Evolutionary conservation across 1,140 invertebrate genomes (phyloP).

Genomic region (Carposina sasakii): DNA sequence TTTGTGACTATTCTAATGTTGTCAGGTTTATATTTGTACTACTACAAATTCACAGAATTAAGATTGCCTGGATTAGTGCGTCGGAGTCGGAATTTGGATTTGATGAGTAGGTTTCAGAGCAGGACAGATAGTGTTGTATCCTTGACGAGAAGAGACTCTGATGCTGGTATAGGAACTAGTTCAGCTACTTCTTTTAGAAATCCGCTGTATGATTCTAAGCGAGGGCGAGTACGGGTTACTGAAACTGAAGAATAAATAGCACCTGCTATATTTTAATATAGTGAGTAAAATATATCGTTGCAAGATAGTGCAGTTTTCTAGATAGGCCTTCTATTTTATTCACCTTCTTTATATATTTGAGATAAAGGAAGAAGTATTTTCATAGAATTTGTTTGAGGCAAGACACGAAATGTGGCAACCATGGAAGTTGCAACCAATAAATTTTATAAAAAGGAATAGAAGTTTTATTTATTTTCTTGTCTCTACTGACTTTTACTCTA

Average conservation of each 20-base stretch:
- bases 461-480: too few relatives aligned
- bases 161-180: slow-evolving; percentile 19
- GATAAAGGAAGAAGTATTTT: too few relatives aligned
- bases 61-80: slow-evolving; percentile 25
- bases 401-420: too few relatives aligned
- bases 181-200: slow-evolving; percentile 54
- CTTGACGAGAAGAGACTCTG: slow-evolving; percentile 52
- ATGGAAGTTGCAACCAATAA: too few relatives aligned
- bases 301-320: too few relatives aligned
- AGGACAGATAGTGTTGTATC: slow-evolving; percentile 58
- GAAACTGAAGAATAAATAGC: slow-evolving; percentile 23
- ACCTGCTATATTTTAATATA: too few relatives aligned
- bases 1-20: slow-evolving; percentile 38
- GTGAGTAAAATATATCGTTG: too few relatives aligned
- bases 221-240: slow-evolving; percentile 37
- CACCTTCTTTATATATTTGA: too few relatives aligned
- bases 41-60: slow-evolving; percentile 36
- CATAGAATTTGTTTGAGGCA: too few relatives aligned
- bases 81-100: slow-evolving; percentile 20
- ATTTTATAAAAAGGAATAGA: too few relatives aligned
- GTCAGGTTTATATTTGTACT: slow-evolving; percentile 44
- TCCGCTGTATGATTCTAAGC: slow-evolving; percentile 56
- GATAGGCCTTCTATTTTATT: too few relatives aligned
- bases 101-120: slow-evolving; percentile 45
- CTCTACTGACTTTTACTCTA: too few relatives aligned